Conservation (phyloP, 2,113 vertebrate species). For the Craseonycteris thonglongyai region DNA sequence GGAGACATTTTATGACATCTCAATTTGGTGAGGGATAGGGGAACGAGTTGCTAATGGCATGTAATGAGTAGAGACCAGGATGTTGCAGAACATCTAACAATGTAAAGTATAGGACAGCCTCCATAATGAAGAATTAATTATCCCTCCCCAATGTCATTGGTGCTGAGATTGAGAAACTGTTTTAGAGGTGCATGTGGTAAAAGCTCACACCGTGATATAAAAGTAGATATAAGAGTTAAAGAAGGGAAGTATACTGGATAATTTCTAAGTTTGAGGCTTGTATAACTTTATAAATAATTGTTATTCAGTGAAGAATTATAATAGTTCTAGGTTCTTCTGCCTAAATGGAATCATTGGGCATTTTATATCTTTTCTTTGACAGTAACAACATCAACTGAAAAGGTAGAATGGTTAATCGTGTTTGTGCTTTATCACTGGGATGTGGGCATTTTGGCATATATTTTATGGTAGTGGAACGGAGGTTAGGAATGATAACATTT, state of each 20-base stretch:
- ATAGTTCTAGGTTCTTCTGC: neutral
- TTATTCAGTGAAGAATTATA: neutral
- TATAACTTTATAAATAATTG: neutral
- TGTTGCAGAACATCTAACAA: neutral
- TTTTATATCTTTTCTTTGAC: neutral
- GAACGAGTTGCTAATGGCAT: neutral
- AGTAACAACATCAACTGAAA: neutral
- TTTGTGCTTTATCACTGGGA: neutral
- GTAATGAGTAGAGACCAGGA: neutral
- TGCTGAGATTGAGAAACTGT: neutral
- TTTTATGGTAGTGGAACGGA: neutral
- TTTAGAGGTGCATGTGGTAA: neutral
- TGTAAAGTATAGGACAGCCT: neutral
- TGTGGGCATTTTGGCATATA: neutral
- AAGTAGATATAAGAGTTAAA: neutral
- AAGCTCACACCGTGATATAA: neutral
- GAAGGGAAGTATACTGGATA: neutral
- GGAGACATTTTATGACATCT: neutral
- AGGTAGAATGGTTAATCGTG: neutral
- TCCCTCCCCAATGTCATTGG: neutral
- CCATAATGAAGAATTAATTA: neutral
- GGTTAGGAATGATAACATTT: neutral
- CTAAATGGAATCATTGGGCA: neutral
- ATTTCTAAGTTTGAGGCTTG: neutral
- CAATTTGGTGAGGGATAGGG: neutral